Percentiles rank a stretch among this genome's conserved stretches.
Evolutionary conservation across 1,140 invertebrate species (phyloP).

Genomic region (Catajapyx aquilonaris): DNA sequence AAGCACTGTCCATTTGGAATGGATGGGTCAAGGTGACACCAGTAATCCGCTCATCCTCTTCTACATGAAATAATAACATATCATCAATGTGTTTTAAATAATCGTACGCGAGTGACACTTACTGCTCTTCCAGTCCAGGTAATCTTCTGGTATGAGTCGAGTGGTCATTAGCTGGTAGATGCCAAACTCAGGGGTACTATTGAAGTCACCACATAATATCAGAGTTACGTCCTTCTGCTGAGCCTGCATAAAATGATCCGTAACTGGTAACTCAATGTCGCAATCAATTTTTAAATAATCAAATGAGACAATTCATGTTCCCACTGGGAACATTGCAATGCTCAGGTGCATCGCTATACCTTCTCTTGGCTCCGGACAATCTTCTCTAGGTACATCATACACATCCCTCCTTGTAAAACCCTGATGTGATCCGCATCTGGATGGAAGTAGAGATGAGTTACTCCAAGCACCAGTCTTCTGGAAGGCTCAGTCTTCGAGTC

Average conservation of each 20-base stretch:
- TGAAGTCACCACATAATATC: constrained; percentile 68
- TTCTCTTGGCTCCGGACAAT: constrained; percentile 15
- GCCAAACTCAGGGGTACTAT: constrained; percentile 58
- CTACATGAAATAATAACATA: constrained; percentile 13
- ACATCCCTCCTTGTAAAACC: constrained; percentile 46
- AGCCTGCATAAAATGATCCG: too few species aligned
- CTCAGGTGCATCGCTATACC: not conserved
- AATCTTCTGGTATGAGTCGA: constrained; percentile 33
- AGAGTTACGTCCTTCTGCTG: constrained; percentile 32
- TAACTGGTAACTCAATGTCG: too few species aligned
- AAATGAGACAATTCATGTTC: too few species aligned
- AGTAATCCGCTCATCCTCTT: constrained; percentile 11
- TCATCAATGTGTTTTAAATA: constrained; percentile 4
- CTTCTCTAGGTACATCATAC: constrained; percentile 32
- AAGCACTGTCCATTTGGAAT: constrained; percentile 41
- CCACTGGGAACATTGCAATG: too few species aligned
- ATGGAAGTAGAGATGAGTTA: constrained; percentile 84
- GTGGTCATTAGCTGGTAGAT: constrained; percentile 51
- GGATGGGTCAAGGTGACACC: constrained; percentile 35
- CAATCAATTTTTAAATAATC: too few species aligned
- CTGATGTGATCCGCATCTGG: constrained; percentile 71
- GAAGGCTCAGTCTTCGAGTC: constrained; percentile 32
- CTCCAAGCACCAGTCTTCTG: constrained; percentile 48
- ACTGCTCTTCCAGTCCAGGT: constrained; percentile 56
- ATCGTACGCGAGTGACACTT: constrained; percentile 25